These are phyloP conservation scores for Centropyge bicolor DNA, from an alignment of 2,797 vertebrate species.

Conservation along the genomic window DNA sequence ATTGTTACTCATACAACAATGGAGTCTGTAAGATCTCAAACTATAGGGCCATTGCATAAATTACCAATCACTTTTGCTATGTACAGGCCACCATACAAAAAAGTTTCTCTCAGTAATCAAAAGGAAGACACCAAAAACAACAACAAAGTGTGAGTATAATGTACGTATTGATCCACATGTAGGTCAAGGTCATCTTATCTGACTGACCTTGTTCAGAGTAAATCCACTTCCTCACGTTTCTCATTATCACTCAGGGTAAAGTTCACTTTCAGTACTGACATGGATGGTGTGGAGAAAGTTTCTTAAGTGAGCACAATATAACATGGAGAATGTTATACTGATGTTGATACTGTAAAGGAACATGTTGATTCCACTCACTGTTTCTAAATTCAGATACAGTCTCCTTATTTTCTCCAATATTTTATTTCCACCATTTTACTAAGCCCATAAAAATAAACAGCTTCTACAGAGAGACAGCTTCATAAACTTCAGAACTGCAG, in stretches of 20 bases:
- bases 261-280: slow-evolving; percentile 4
- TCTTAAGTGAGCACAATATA: neutral
- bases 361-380: neutral
- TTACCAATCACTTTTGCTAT: neutral
- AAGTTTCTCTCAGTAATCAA: neutral
- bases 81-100: neutral
- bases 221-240: neutral
- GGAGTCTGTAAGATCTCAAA: too few relatives aligned
- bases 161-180: neutral
- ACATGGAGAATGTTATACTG: neutral
- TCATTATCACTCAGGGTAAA: neutral
- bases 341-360: neutral
- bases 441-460: neutral
- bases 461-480: too few relatives aligned
- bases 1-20: too few relatives aligned
- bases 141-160: neutral
- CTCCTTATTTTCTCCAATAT: too few relatives aligned
- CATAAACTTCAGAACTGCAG: too few relatives aligned
- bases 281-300: neutral
- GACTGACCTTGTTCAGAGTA: neutral
- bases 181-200: neutral
- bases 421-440: too few relatives aligned
- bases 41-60: too few relatives aligned
- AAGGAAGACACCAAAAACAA: neutral
- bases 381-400: neutral